Base-by-base conservation (phyloP, 2,888 invertebrate species). In the Parnassius apollo region DNA sequence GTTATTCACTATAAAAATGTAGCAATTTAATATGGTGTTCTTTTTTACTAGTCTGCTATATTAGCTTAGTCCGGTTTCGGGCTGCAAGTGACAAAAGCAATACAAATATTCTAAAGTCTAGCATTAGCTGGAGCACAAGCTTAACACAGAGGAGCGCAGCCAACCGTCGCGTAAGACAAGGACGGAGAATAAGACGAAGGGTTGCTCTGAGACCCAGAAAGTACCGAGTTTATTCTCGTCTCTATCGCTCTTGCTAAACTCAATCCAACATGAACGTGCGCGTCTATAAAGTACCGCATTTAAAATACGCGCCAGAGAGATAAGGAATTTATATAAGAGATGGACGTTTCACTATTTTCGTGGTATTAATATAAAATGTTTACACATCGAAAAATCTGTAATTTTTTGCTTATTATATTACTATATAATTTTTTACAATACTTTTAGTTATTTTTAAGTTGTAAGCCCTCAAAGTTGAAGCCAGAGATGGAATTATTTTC, bases 131-230 rank as follows among this genome's bases (percentile, higher is more conserved):
- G 46, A 48, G 57, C 61, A 68, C 76, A 52, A 68, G 42, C 77
- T 71, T 80, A 74, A 71, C 68, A 75, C 84, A 91, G 91, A 91
- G 87, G 80, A 90, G 90, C 74, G 80, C 85, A 85, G 87, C 82
- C 88, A 83, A 86, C 84, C 84, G 88, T 88, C 89, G 91, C 81
- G 91, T 78, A 91, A 91, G 92, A 92, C 89, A 89, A 86, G 91
- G 92, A 92, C 79, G 81, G 91, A 86, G 89, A 90, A 91, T 89
- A 92, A 92, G 92, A 92, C 92, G 92, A 92, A 92, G 92, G 92
- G 92, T 92, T 92, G 92, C 90, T 91, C 84, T 73, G 91, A 91
- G 92, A 91, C 91, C 80, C 75, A 77, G 67, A 80, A 75, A 75
- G 91, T 81, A 88, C 71, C 71, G 80, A 76, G 81, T 88, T 90